These are phyloP conservation scores for Siniperca chuatsi DNA, from an alignment of 2,113 vertebrate genomes.

Conservation along the genomic window DNA sequence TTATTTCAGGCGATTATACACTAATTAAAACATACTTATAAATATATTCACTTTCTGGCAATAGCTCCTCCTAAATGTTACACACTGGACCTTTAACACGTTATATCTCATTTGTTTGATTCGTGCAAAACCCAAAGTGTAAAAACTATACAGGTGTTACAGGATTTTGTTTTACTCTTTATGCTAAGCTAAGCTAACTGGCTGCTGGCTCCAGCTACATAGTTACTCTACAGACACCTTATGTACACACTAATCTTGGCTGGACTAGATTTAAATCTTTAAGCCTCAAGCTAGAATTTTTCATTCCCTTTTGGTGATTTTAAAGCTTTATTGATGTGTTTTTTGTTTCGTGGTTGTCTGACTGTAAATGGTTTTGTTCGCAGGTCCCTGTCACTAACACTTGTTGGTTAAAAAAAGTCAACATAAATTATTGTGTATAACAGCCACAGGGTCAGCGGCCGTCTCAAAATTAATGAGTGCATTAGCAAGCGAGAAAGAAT, in stretches of 20 bases:
- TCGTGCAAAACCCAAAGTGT: background rate
- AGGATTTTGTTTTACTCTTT: background rate
- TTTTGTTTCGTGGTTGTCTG: background rate
- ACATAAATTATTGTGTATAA: background rate
- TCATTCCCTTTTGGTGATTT: background rate
- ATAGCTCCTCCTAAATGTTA: no score
- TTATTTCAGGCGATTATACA: no score
- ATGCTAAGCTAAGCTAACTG: background rate
- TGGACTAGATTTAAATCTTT: background rate
- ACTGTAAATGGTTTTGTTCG: constrained; percentile 14
- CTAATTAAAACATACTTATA: no score
- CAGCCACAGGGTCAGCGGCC: background rate
- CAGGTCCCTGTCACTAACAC: background rate
- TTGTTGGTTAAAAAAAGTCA: constrained; percentile 4
- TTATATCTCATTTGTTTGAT: background rate
- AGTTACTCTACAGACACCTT: no score
- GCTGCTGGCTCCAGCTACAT: background rate
- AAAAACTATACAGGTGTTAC: background rate
- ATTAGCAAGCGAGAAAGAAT: constrained; percentile 1
- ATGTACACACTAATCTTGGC: background rate
- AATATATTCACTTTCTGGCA: no score
- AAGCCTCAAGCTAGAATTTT: background rate
- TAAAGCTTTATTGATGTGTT: background rate
- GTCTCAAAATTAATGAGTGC: constrained; percentile 1
- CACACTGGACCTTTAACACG: background rate